Evolutionary conservation across 2,797 vertebrate genomes (phyloP), one percentile per base, ranked within the genome.

Genomic region (Aphelocoma californica): DNA sequence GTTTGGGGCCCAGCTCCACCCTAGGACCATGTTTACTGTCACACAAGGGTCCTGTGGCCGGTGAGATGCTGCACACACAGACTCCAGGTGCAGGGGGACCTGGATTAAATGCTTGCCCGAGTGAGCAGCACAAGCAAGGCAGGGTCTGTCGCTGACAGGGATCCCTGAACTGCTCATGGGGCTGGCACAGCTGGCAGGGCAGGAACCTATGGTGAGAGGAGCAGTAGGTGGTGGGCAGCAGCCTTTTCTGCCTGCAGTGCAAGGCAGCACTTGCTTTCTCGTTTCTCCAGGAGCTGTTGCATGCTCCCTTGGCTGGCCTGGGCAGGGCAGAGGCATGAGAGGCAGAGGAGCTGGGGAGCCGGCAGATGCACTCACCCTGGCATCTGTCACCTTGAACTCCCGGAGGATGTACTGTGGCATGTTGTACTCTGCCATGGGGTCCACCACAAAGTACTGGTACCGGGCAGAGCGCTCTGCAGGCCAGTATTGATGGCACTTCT

Each of bases 401-500:
- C 99, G 98, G 47, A 99, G 98, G 96, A 99, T 99, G 92, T 99
- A 99, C 98, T 99, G 99, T 1, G 99, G 99, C 99, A 99, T 99
- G 98, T 99, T 99, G 98, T 99, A 99, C 95, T 99, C 99, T 5
- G 99, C 99, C 99, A 99, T 99, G 7, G 99, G 99, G 92, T 99
- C 99, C 95, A 99, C 99, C 13, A 99, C 99, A 3, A 99, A 99
- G 97, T 99, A 99, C 95, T 99, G 99, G 97, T 99, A 99, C 28
- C 99, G 98, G 58, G 99, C 99, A 28, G 99, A 99, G 83, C 99
- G 99, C 95, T 99, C 99, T 1, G 99, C 99, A 1, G 99, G 99
- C 99, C 99, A 99, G 97, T 99, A 99, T 97, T 99, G 99, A 92
- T 99, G 99, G 93, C 99, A 99, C 96, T 99, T 99, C 92, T 99